Base-by-base conservation (phyloP, 2,888 invertebrate species). In the Oligia strigilis region DNA sequence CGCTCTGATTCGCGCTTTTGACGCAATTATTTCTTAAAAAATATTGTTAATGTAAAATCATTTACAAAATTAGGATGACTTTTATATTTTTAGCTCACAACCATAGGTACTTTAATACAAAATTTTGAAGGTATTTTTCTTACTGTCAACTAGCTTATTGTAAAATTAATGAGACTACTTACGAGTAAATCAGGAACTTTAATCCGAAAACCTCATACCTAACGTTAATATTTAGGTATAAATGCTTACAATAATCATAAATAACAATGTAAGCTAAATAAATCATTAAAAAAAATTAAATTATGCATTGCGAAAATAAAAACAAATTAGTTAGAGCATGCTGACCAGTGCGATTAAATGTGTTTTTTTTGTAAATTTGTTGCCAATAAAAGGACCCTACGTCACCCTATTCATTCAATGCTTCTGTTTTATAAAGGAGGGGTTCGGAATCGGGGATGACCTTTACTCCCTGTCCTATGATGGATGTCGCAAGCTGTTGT, bases 381-480 rank as follows among this genome's bases (percentile, higher is more conserved):
- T 23, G 11, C n/a, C 40, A 60, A 43, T 67, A 9, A 5, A 14
- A 40, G 49, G 46, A 29, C 6, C 60, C 9, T 14, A 13, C 17
- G 29, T 40, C 29, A 58, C 14, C 2, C 6, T 17, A 29, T 77
- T 49, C 11, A 36, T 52, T 19, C 49, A 49, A 64, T 49, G 5
- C 6, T 6, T 29, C 62, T 14, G 1, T 84, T 73, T 40, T 67
- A 91, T 92, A 58, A 93, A 99, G 99, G 99, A 99, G 93, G 99
- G 99, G 0, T 99, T 98, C 96, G 99, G 99, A n/a, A 99, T 99
- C 81, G 99, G 99, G 11, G 99, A 99, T 92, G 99, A 99, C 93
- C 97, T 98, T 84, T 98, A 97, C 95, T 99, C 99, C 0, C 96
- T 99, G 82, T 98, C 99, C 0, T 99, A 99, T 94, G 99, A 99